These are phyloP conservation scores for Drosophila phalerata DNA, from an alignment of 2,888 invertebrate species.

Conservation along the genomic window DNA sequence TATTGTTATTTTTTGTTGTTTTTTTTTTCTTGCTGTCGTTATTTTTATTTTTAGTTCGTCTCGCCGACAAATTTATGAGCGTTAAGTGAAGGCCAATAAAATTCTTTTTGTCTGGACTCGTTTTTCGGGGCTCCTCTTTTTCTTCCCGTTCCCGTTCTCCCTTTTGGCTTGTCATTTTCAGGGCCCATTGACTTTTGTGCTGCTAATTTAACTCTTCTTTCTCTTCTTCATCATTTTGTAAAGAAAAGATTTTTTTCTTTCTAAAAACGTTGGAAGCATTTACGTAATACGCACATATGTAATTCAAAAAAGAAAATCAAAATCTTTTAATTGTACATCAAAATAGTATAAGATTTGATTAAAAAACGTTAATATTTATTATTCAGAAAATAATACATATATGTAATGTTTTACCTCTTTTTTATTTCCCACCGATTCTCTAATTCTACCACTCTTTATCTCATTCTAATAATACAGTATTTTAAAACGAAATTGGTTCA, in stretches of 20 bases:
- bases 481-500: not conserved
- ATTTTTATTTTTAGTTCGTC: constrained; percentile 32
- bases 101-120: constrained; percentile 72
- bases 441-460: not conserved
- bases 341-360: no score
- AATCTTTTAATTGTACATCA: no score
- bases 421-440: no score
- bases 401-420: not conserved
- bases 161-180: constrained; percentile 25
- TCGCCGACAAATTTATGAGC: constrained; percentile 81
- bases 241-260: constrained; percentile 1
- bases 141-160: not conserved
- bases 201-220: not conserved
- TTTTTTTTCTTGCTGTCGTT: constrained; percentile 6
- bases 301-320: no score
- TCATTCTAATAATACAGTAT: not conserved
- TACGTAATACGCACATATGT: no score
- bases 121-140: constrained; percentile 16
- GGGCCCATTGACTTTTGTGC: constrained; percentile 7
- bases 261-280: not conserved
- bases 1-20: constrained; percentile 16
- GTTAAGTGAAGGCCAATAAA: constrained; percentile 82
- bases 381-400: no score
- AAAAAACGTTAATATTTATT: no score
- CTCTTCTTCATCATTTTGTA: not conserved